These are phyloP conservation scores for Cantharis rufa DNA, from an alignment of 2,888 invertebrate species.

Conservation along the genomic window DNA sequence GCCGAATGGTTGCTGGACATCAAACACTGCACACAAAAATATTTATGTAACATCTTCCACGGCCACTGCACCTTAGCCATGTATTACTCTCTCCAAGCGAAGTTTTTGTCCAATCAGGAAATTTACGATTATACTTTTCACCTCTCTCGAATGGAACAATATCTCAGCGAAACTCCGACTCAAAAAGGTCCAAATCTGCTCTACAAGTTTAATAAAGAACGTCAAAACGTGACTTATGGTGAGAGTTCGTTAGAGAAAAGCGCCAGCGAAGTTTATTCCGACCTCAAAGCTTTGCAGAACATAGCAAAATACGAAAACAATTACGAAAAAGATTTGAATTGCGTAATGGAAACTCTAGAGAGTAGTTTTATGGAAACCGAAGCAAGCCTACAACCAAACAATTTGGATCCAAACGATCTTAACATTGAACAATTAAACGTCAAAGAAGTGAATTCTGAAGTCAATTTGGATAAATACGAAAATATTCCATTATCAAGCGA, in stretches of 20 bases:
- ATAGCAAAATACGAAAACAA: constrained; percentile 40
- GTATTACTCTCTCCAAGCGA: constrained; percentile 75
- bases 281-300: constrained; percentile 50
- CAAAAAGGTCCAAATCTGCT: constrained; percentile 54
- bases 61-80: constrained; percentile 89
- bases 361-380: constrained; percentile 49
- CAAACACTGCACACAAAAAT: constrained; percentile 96
- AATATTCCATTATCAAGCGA: constrained; percentile 44
- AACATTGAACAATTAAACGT: constrained; percentile 41
- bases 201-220: constrained; percentile 48
- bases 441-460: constrained; percentile 39
- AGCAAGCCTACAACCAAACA: constrained; percentile 41
- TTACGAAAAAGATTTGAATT: constrained; percentile 45
- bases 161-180: constrained; percentile 56
- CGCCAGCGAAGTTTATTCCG: constrained; percentile 51
- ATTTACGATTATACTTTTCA: constrained; percentile 76
- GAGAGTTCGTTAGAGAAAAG: constrained; percentile 49
- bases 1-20: constrained; percentile 95
- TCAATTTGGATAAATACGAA: constrained; percentile 33
- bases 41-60: constrained; percentile 82
- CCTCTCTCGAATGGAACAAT: constrained; percentile 69
- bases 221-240: constrained; percentile 34
- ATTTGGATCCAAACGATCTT: constrained; percentile 43
- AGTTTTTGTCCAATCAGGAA: constrained; percentile 70
- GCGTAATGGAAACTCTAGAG: constrained; percentile 42